phyloP scores from a whole-genome alignment of 2,888 invertebrate genomes.

The Allolobophora icterica region DNA sequence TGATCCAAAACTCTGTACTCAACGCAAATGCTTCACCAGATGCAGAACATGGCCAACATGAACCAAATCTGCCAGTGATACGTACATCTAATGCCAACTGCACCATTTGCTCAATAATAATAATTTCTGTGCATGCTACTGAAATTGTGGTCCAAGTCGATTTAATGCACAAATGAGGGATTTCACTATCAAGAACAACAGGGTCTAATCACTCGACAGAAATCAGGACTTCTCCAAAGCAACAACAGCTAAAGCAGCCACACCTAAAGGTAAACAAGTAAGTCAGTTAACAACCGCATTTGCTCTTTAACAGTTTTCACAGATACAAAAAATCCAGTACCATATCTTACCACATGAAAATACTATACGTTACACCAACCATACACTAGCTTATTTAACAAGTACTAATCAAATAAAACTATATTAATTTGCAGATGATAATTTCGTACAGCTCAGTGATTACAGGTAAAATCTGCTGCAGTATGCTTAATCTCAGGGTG shows the following conservation, averaged over 20 bases:
- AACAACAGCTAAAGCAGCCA: background rate
- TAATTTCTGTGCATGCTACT: background rate
- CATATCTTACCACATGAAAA: too few relatives aligned
- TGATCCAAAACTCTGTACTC: background rate
- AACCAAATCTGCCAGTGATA: background rate
- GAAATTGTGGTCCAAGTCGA: background rate
- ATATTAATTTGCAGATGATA: too few relatives aligned
- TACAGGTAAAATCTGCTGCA: too few relatives aligned
- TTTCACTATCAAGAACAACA: background rate
- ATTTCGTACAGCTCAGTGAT: too few relatives aligned
- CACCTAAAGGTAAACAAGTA: background rate
- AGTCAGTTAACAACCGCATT: background rate
- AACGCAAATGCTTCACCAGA: conserved; percentile 17
- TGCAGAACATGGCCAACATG: background rate
- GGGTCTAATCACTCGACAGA: background rate
- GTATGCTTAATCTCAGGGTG: too few relatives aligned
- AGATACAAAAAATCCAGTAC: background rate
- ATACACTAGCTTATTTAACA: too few relatives aligned
- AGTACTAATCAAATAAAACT: too few relatives aligned
- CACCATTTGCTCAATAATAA: background rate
- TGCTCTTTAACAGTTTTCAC: background rate
- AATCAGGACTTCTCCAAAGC: background rate
- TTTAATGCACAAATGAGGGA: background rate
- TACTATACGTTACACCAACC: too few relatives aligned
- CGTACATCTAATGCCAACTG: too few relatives aligned